A percentile compares a stretch with the other conserved stretches of the same genome.
Conservation (phyloP, 2,797 vertebrate genomes). For the Gymnothorax javanicus region DNA sequence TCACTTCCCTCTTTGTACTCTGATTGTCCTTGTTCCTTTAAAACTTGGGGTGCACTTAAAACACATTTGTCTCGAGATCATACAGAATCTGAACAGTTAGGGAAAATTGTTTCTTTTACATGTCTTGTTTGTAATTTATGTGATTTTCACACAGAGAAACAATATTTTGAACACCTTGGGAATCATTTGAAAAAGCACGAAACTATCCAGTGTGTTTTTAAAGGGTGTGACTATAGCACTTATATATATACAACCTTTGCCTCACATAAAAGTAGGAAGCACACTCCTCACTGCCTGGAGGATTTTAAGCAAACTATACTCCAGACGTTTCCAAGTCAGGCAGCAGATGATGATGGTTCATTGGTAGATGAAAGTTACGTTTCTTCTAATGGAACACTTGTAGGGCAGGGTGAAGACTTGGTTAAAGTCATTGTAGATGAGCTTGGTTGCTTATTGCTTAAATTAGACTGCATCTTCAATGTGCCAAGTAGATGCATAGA, state of each 20-base stretch:
- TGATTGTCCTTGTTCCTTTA: constrained; percentile 43
- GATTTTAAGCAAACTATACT: constrained; percentile 45
- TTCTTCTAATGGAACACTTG: constrained; percentile 20
- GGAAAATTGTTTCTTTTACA: constrained; percentile 34
- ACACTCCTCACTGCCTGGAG: constrained; percentile 43
- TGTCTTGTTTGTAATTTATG: constrained; percentile 38
- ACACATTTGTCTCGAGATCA: constrained; percentile 42
- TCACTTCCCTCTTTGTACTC: constrained; percentile 41
- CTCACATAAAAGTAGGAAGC: constrained; percentile 48
- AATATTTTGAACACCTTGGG: constrained; percentile 44
- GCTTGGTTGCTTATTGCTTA: constrained; percentile 50
- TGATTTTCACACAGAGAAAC: constrained; percentile 34
- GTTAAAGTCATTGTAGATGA: constrained; percentile 43
- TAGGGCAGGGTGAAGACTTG: constrained; percentile 37
- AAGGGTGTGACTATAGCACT: constrained; percentile 47
- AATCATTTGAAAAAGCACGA: constrained; percentile 40
- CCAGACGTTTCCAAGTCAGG: constrained; percentile 33
- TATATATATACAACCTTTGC: constrained; percentile 51
- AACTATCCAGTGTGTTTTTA: constrained; percentile 46
- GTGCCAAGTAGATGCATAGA: constrained; percentile 48
- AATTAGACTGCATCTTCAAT: constrained; percentile 51
- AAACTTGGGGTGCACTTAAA: constrained; percentile 37
- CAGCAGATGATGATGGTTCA: constrained; percentile 25
- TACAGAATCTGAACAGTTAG: constrained; percentile 32
- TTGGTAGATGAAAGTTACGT: constrained; percentile 37